phyloP scores from a whole-genome alignment of 1,140 invertebrate species.

The Eriosoma lanigerum region DNA sequence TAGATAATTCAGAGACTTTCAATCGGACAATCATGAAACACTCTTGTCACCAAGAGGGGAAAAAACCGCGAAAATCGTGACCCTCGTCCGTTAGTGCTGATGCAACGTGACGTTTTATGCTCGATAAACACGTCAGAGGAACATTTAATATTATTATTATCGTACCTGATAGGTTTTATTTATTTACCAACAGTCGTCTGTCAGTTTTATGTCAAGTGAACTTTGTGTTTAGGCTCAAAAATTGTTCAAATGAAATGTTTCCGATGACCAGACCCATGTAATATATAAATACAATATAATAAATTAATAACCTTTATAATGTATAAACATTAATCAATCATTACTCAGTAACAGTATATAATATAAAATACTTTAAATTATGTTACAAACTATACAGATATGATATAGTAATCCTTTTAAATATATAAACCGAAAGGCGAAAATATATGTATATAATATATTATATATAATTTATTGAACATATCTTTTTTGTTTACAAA shows the following conservation, averaged over 20 bases:
- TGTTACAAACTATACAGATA: too few species aligned
- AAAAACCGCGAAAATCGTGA: conserved; percentile 34
- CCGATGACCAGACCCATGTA: background rate
- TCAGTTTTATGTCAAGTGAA: conserved; percentile 7
- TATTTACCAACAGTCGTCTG: background rate
- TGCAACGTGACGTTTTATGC: conserved; percentile 35
- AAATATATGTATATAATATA: too few species aligned
- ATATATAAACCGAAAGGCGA: too few species aligned
- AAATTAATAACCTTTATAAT: too few species aligned
- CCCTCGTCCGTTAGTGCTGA: conserved; percentile 29
- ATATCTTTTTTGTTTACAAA: too few species aligned
- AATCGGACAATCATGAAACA: background rate
- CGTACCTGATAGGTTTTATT: background rate
- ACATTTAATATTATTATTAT: conserved; percentile 20
- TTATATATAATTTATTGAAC: too few species aligned
- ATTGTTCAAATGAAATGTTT: background rate
- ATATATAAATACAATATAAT: background rate
- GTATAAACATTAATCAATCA: too few species aligned
- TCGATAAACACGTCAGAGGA: conserved; percentile 42
- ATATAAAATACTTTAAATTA: too few species aligned
- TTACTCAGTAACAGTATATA: too few species aligned
- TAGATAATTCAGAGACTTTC: background rate
- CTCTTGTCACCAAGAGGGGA: background rate
- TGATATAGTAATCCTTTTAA: too few species aligned
- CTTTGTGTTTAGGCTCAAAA: background rate